Evolutionary conservation across 2,888 invertebrate species (phyloP).

Genomic region (Andrena marginata): DNA sequence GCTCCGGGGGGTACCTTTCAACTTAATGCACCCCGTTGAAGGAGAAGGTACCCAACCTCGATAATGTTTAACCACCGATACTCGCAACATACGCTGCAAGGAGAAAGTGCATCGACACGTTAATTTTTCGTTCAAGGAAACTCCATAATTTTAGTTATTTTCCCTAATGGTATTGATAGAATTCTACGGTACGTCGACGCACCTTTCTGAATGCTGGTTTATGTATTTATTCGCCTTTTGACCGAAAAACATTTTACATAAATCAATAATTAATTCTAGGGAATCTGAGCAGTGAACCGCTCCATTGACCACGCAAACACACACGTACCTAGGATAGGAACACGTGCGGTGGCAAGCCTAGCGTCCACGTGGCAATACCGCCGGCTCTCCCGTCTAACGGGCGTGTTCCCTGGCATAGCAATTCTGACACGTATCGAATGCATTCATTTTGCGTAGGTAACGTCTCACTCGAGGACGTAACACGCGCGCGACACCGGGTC

Average conservation of each 20-base stretch:
- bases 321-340: constrained; percentile 20
- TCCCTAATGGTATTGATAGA: constrained; percentile 2
- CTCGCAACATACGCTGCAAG: too few species aligned
- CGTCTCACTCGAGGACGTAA: constrained; percentile 75
- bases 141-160: not conserved
- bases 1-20: not conserved
- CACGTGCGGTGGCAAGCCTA: constrained; percentile 46
- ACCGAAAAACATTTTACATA: constrained; percentile 49
- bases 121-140: not conserved
- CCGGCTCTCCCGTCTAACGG: constrained; percentile 3
- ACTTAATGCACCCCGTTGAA: not conserved
- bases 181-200: not conserved
- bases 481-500: constrained; percentile 34
- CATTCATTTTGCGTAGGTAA: constrained; percentile 80
- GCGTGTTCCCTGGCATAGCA: constrained; percentile 41
- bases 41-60: not conserved
- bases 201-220: constrained; percentile 23
- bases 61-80: not conserved
- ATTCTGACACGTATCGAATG: constrained; percentile 79
- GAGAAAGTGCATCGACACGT: not conserved
- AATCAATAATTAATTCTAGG: constrained; percentile 51
- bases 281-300: constrained; percentile 26
- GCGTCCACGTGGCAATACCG: constrained; percentile 54
- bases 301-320: constrained; percentile 36
- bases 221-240: constrained; percentile 19